Percentiles rank a stretch among this genome's conserved stretches.
Evolutionary conservation across 2,888 invertebrate genomes (phyloP).

Genomic region (Oscheius sp.): DNA sequence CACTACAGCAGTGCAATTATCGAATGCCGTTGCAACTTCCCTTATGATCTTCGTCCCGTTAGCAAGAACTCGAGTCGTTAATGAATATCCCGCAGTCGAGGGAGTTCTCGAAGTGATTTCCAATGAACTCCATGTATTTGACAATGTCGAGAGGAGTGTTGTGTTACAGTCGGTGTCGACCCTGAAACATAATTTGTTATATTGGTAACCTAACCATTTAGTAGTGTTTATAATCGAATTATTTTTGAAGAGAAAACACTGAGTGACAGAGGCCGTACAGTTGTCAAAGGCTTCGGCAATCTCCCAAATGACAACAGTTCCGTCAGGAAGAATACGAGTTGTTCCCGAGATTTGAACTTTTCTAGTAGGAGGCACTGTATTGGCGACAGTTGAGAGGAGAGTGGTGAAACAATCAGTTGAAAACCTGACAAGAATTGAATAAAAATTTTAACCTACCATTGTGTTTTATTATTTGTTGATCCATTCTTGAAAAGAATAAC

Average conservation of each 20-base stretch:
- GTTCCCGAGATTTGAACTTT: neutral
- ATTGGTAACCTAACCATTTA: neutral
- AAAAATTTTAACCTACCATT: neutral
- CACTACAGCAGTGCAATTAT: neutral
- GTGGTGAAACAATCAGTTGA: neutral
- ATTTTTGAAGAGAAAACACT: neutral
- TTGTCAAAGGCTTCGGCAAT: neutral
- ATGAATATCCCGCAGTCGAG: too few relatives aligned
- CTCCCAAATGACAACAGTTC: neutral
- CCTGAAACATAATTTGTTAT: too few relatives aligned
- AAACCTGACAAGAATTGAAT: neutral
- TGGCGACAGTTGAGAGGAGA: neutral
- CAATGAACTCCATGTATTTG: too few relatives aligned
- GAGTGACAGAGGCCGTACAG: neutral
- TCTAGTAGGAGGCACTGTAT: neutral
- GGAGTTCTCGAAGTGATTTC: too few relatives aligned
- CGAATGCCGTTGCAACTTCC: neutral
- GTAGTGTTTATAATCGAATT: neutral
- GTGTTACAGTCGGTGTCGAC: too few relatives aligned
- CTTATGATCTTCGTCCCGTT: neutral
- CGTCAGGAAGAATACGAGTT: neutral
- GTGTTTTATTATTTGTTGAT: neutral
- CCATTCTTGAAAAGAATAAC: neutral
- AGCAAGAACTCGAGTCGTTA: too few relatives aligned
- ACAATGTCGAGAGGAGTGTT: too few relatives aligned